Evolutionary conservation across 2,888 invertebrate species (phyloP).

Genomic region (Mythimna albipuncta): DNA sequence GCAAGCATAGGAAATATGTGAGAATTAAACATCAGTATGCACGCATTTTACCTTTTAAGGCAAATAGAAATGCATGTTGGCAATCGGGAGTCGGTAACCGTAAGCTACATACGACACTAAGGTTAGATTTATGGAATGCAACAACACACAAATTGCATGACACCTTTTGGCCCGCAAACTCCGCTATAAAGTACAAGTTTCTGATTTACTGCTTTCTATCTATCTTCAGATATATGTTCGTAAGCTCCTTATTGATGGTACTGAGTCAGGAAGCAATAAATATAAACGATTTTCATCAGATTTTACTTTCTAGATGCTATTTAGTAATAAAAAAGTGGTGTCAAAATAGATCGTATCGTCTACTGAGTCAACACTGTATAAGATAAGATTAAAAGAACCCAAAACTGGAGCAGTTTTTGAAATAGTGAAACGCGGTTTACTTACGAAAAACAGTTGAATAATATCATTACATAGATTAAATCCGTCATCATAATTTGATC

Average conservation of each 20-base stretch:
- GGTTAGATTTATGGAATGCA: constrained; percentile 44
- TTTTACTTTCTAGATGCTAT: constrained; percentile 25
- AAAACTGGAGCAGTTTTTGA: constrained; percentile 56
- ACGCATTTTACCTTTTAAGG: constrained; percentile 18
- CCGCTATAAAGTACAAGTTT: constrained; percentile 34
- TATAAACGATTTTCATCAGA: constrained; percentile 26
- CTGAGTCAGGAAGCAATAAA: constrained; percentile 41
- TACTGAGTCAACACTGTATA: constrained; percentile 20
- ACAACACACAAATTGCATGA: constrained; percentile 52
- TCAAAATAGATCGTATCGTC: constrained; percentile 43
- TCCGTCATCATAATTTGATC: constrained; percentile 42
- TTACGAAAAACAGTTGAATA: constrained; percentile 51
- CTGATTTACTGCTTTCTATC: constrained; percentile 48
- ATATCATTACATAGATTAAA: constrained; percentile 54
- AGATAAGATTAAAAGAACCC: constrained; percentile 50
- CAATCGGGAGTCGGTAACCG: constrained; percentile 25
- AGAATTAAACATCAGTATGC: constrained; percentile 14
- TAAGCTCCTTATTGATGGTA: constrained; percentile 42
- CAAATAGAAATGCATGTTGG: constrained; percentile 37
- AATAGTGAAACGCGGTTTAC: constrained; percentile 51
- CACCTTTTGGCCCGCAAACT: constrained; percentile 43
- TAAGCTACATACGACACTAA: constrained; percentile 33
- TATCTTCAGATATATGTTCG: constrained; percentile 35
- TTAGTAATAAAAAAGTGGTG: constrained; percentile 15
- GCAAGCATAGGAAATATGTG: constrained; percentile 23